Conservation (phyloP, 2,888 invertebrate genomes). For the Malthinus seriepunctatus region DNA sequence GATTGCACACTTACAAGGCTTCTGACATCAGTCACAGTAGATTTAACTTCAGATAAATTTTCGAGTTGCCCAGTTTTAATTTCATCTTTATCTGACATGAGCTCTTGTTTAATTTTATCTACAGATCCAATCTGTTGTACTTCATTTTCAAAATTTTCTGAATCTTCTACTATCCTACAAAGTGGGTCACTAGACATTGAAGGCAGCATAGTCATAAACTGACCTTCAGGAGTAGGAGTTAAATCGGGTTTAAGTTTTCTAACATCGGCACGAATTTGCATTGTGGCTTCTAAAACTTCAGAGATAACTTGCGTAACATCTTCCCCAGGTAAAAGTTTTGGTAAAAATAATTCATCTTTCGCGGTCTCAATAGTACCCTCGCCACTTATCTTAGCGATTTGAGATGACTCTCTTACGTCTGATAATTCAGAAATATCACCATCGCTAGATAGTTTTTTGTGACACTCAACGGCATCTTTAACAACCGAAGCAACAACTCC, state of each 20-base stretch:
- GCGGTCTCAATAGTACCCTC: background rate
- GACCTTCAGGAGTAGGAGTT: conserved; percentile 58
- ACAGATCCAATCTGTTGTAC: too few relatives aligned
- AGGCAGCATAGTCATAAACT: conserved; percentile 46
- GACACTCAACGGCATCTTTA: too few relatives aligned
- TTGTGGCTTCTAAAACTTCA: conserved; percentile 56
- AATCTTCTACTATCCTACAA: conserved; percentile 38
- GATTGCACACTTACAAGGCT: conserved; percentile 10
- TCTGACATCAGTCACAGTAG: conserved; percentile 14
- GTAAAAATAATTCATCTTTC: background rate
- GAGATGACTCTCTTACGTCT: too few relatives aligned
- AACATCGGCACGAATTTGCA: conserved; percentile 57
- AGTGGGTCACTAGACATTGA: conserved; percentile 39
- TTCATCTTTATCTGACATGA: background rate
- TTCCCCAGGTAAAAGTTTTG: background rate
- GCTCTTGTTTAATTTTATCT: background rate
- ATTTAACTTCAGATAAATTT: background rate
- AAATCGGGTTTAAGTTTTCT: conserved; percentile 58
- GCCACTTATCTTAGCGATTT: too few relatives aligned
- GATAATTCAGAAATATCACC: too few relatives aligned
- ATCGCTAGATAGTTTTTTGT: too few relatives aligned
- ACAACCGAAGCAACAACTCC: conserved; percentile 11
- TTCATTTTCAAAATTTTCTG: background rate
- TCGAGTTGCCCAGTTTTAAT: background rate
- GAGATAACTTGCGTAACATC: conserved; percentile 54